Evolutionary conservation across 2,888 invertebrate species (phyloP).

Genomic region (Perizoma flavofasciatum): DNA sequence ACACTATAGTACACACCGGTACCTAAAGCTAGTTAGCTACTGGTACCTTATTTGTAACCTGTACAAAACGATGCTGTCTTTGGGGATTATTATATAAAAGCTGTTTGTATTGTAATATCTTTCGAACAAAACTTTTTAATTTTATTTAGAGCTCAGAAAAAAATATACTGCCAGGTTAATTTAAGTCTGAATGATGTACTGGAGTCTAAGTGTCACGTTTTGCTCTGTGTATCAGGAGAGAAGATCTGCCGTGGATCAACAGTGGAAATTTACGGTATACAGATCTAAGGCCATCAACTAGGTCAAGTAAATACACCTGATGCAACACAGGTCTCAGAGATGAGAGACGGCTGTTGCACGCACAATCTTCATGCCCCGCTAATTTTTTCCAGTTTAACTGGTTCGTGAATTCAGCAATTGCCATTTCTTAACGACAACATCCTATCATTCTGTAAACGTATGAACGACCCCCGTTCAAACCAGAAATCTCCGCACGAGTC

Average conservation of each 20-base stretch:
- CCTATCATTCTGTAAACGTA: slow-evolving; percentile 16
- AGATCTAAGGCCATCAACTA: slow-evolving; percentile 24
- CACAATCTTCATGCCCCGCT: slow-evolving; percentile 8
- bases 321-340: slow-evolving; percentile 23
- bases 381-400: slow-evolving; percentile 18
- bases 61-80: too few species aligned
- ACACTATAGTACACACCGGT: slow-evolving; percentile 10
- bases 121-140: too few species aligned
- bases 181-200: too few species aligned
- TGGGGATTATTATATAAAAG: too few species aligned
- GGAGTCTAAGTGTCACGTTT: background rate
- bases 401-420: slow-evolving; percentile 15
- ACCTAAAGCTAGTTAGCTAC: background rate
- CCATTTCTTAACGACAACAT: slow-evolving; percentile 10
- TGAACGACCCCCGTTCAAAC: slow-evolving; percentile 18
- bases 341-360: slow-evolving; percentile 14
- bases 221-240: background rate
- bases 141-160: too few species aligned
- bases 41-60: too few species aligned
- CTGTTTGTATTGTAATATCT: too few species aligned
- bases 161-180: too few species aligned
- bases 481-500: slow-evolving; percentile 20
- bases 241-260: slow-evolving; percentile 1
- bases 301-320: slow-evolving; percentile 29
- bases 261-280: slow-evolving; percentile 23